Evolutionary conservation across 1,140 invertebrate species (phyloP).

Genomic region (Drosophila santomea): DNA sequence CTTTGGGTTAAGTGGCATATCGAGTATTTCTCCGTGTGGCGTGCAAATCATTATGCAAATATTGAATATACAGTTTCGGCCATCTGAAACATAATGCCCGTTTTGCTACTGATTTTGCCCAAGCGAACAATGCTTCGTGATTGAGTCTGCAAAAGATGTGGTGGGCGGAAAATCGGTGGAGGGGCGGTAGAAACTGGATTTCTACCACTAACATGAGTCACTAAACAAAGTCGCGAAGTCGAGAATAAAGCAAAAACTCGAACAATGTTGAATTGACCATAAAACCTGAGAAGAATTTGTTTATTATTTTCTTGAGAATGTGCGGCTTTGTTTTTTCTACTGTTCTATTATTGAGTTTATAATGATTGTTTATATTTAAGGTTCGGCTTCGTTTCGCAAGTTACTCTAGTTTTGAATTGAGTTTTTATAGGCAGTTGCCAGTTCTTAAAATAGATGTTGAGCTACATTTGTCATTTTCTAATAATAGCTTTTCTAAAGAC

Average conservation of each 20-base stretch:
- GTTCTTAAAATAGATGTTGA: background rate
- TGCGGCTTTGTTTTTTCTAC: background rate
- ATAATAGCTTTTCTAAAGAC: background rate
- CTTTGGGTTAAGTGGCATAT: constrained; percentile 42
- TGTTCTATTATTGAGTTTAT: background rate
- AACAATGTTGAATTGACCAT: constrained; percentile 32
- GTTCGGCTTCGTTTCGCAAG: background rate
- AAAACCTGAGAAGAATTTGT: constrained; percentile 21
- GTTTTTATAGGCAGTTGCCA: background rate
- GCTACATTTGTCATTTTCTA: constrained; percentile 5
- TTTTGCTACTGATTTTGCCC: constrained; percentile 41
- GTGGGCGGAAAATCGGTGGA: background rate
- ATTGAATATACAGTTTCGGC: constrained; percentile 15
- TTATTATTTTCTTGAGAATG: constrained; percentile 25
- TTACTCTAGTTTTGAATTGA: background rate
- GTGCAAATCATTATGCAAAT: constrained; percentile 72
- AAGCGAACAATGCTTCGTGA: constrained; percentile 41
- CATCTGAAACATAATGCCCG: constrained; percentile 27
- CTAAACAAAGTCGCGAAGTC: constrained; percentile 27
- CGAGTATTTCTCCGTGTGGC: constrained; percentile 44
- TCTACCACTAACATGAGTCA: constrained; percentile 37
- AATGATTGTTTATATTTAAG: background rate
- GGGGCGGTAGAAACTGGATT: constrained; percentile 31
- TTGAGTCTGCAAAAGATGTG: constrained; percentile 37
- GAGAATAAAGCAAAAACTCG: constrained; percentile 19